Conservation (phyloP, 2,888 invertebrate species). For the Mylabris sibirica region DNA sequence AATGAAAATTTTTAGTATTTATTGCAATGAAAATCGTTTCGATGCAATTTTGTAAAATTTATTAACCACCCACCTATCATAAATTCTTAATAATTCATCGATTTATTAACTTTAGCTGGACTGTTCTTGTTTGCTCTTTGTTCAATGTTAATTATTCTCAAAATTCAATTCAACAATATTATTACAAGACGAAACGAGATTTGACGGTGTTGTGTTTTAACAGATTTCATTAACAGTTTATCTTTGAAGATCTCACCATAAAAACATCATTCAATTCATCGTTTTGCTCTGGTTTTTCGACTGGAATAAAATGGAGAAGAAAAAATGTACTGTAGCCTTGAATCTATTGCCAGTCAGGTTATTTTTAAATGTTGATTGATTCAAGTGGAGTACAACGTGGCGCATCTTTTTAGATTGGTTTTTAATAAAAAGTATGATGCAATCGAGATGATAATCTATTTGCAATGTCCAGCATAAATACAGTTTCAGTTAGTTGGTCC, state of each 20-base stretch:
- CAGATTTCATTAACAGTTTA: not conserved
- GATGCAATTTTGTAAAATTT: not conserved
- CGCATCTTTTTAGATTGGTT: not conserved
- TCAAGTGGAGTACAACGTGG: not conserved
- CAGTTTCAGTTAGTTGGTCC: too few species aligned
- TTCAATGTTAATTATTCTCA: not conserved
- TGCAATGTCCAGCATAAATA: not conserved
- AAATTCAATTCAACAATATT: not conserved
- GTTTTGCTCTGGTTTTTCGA: not conserved
- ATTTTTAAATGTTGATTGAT: conserved; percentile 6
- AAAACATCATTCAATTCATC: not conserved
- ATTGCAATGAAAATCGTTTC: too few species aligned
- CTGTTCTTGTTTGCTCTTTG: too few species aligned
- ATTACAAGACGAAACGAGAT: not conserved
- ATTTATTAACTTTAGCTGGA: not conserved
- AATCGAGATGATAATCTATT: not conserved
- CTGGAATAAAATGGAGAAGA: not conserved
- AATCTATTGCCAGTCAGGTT: not conserved
- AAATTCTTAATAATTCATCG: too few species aligned
- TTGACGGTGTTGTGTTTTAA: not conserved
- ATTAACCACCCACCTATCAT: not conserved
- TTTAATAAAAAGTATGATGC: not conserved
- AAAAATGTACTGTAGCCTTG: not conserved
- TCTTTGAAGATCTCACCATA: not conserved
- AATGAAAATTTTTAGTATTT: too few species aligned